Evolutionary conservation across 2,113 vertebrate species (phyloP).

Genomic region (Dipodomys merriami): DNA sequence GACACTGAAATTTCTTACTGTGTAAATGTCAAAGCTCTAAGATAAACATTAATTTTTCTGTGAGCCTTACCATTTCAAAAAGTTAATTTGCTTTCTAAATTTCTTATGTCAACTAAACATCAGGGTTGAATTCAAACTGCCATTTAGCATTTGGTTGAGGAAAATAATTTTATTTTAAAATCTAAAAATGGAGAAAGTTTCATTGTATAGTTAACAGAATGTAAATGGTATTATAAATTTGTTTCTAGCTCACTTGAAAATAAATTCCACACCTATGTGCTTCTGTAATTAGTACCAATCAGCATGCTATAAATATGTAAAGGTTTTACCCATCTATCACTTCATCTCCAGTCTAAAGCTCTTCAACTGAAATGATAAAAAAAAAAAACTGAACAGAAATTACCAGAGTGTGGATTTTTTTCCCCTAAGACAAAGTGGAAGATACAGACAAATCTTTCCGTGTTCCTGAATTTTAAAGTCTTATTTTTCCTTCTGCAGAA

Average conservation of each 20-base stretch:
- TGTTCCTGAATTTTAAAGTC: slow-evolving; percentile 38
- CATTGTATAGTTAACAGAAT: slow-evolving; percentile 54
- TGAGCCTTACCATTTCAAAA: slow-evolving; percentile 44
- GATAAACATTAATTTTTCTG: slow-evolving; percentile 62
- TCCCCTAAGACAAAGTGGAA: slow-evolving; percentile 36
- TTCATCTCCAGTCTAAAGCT: slow-evolving; percentile 31
- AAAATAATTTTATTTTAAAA: slow-evolving; percentile 12
- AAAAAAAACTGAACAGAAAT: neutral
- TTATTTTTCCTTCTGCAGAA: slow-evolving; percentile 34
- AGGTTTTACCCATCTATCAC: slow-evolving; percentile 55
- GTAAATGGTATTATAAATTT: slow-evolving; percentile 67
- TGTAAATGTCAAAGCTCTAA: slow-evolving; percentile 58
- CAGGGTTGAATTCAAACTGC: slow-evolving; percentile 32
- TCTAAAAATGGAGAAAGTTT: slow-evolving; percentile 61
- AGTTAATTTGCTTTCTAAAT: slow-evolving; percentile 59
- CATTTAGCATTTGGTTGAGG: slow-evolving; percentile 52
- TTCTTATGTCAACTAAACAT: slow-evolving; percentile 36
- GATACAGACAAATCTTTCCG: neutral
- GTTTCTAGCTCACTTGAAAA: slow-evolving; percentile 62
- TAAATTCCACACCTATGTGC: slow-evolving; percentile 64
- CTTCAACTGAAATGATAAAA: slow-evolving; percentile 43
- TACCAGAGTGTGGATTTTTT: neutral
- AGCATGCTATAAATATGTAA: slow-evolving; percentile 73
- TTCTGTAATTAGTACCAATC: slow-evolving; percentile 75
- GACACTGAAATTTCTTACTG: slow-evolving; percentile 47